phyloP scores from a whole-genome alignment of 2,113 vertebrate genomes.

The Rhinoderma darwinii region DNA sequence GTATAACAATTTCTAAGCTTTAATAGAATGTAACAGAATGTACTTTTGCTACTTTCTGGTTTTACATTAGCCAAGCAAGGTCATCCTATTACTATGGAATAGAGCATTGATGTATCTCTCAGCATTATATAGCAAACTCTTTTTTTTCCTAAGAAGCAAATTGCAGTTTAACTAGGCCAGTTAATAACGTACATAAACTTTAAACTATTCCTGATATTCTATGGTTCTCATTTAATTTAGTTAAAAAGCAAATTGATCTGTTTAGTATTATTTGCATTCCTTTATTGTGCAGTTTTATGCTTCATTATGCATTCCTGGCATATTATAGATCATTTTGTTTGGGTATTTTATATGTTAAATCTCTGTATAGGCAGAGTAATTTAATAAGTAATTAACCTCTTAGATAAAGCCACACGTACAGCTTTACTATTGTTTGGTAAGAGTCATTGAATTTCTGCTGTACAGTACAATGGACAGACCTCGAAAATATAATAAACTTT shows the following conservation, averaged over 20 bases:
- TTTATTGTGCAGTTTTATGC: constrained; percentile 41
- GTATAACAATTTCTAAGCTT: neutral
- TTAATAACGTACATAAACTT: constrained; percentile 53
- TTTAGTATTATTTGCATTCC: constrained; percentile 43
- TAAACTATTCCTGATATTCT: constrained; percentile 40
- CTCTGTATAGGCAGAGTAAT: constrained; percentile 35
- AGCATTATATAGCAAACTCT: constrained; percentile 32
- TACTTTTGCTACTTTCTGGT: neutral
- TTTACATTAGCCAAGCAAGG: constrained; percentile 40
- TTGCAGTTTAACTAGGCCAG: constrained; percentile 50
- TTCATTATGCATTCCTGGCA: constrained; percentile 41
- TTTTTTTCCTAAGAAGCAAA: constrained; percentile 39
- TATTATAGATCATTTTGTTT: constrained; percentile 38
- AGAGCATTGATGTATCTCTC: constrained; percentile 32
- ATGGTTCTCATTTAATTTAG: constrained; percentile 42
- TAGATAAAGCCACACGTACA: constrained; percentile 28
- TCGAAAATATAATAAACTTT: constrained; percentile 12
- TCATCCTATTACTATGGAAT: constrained; percentile 33
- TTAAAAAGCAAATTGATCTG: constrained; percentile 57
- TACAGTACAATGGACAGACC: neutral
- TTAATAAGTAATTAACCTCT: constrained; percentile 57
- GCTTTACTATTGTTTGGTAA: constrained; percentile 17
- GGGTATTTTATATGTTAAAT: constrained; percentile 34
- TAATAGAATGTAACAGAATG: neutral
- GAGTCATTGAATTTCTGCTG: constrained; percentile 5